A percentile compares a stretch with the other conserved stretches of the same genome.
Evolutionary conservation across 2,797 vertebrate species (phyloP).

Genomic region (Gastrophryne carolinensis): DNA sequence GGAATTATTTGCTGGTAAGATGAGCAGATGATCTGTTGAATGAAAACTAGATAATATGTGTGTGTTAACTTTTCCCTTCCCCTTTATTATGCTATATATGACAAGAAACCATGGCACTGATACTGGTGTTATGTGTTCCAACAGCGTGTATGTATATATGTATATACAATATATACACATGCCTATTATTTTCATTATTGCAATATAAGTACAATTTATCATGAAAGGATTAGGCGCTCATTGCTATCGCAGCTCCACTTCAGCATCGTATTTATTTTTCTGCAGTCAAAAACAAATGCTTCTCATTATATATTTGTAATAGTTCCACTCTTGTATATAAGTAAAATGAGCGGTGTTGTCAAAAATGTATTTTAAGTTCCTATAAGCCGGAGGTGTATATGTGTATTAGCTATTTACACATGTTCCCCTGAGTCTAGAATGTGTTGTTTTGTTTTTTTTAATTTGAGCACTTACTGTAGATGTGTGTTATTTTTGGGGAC

Average conservation of each 20-base stretch:
- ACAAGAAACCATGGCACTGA: neutral
- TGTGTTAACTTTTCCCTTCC: neutral
- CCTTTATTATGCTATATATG: neutral
- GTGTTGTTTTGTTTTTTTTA: neutral
- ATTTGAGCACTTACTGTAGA: conserved; percentile 44
- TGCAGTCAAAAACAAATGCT: conserved; percentile 9
- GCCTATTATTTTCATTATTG: conserved; percentile 30
- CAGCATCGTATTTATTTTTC: conserved; percentile 25
- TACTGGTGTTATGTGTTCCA: neutral
- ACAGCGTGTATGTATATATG: neutral
- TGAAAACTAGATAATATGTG: neutral
- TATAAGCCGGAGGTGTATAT: conserved; percentile 3
- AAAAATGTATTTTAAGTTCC: neutral
- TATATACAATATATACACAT: conserved; percentile 21
- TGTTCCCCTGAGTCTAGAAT: neutral
- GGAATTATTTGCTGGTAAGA: too few relatives aligned
- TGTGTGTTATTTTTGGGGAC: neutral
- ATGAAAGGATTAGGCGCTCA: neutral
- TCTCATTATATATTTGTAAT: neutral
- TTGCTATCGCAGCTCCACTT: neutral
- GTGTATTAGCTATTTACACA: neutral
- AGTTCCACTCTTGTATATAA: neutral
- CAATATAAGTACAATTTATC: conserved; percentile 19
- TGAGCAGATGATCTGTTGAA: neutral
- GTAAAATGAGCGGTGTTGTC: conserved; percentile 16